These are phyloP conservation scores for Athalia circularis DNA, from an alignment of 2,888 invertebrate genomes.

Conservation along the genomic window DNA sequence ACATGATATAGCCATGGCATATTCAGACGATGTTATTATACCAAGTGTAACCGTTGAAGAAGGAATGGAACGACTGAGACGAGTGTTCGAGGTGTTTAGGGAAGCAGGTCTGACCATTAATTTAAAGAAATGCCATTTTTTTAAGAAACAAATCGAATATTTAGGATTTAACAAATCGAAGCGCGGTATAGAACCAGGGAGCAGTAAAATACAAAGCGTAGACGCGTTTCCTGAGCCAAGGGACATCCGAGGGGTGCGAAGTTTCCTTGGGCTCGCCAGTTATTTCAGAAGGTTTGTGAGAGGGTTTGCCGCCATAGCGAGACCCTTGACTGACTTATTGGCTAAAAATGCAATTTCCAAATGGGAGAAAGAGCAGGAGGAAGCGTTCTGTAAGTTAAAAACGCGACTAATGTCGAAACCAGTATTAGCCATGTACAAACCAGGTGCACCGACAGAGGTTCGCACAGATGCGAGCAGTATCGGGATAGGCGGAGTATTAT, in stretches of 20 bases:
- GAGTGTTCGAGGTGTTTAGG: constrained; percentile 52
- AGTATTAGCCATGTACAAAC: constrained; percentile 61
- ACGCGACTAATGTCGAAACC: constrained; percentile 53
- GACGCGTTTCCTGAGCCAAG: constrained; percentile 53
- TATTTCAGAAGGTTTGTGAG: constrained; percentile 63
- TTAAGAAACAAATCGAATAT: constrained; percentile 55
- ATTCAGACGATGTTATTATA: constrained; percentile 58
- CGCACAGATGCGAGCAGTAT: constrained; percentile 67
- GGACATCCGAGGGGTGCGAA: constrained; percentile 57
- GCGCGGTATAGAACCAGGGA: constrained; percentile 56
- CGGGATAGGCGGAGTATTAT: constrained; percentile 63
- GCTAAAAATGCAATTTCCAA: constrained; percentile 52
- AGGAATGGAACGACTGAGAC: constrained; percentile 50
- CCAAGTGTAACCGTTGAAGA: constrained; percentile 52
- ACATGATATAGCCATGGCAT: constrained; percentile 50
- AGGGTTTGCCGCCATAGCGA: constrained; percentile 55
- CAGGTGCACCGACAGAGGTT: constrained; percentile 56
- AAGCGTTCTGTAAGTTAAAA: constrained; percentile 59
- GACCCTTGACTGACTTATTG: constrained; percentile 58
- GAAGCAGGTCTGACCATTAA: constrained; percentile 58
- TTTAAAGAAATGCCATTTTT: constrained; percentile 57
- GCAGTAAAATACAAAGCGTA: constrained; percentile 48
- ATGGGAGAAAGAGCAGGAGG: constrained; percentile 58
- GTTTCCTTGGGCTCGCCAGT: constrained; percentile 60
- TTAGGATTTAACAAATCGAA: constrained; percentile 57